Conservation (phyloP, 2,113 vertebrate genomes). For the Odocoileus hemionus region DNA sequence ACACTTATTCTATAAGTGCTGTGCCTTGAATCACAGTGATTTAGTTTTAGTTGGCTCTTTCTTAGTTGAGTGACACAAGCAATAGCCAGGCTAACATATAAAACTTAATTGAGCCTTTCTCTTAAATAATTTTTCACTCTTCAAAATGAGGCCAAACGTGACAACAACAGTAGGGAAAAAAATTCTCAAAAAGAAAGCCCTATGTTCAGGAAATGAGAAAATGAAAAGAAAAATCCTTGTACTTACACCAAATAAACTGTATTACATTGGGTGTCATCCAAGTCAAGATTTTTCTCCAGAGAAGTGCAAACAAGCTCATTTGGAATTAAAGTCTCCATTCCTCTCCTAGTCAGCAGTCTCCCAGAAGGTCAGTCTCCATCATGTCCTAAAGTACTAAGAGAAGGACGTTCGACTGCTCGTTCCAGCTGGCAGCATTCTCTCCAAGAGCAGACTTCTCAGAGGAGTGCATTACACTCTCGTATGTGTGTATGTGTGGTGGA, state of each 20-base stretch:
- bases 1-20: not conserved
- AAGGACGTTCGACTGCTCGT: not conserved
- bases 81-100: slow-evolving; percentile 20
- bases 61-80: slow-evolving; percentile 11
- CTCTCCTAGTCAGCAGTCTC: not conserved
- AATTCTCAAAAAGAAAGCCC: slow-evolving; percentile 50
- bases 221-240: slow-evolving; percentile 38
- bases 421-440: not conserved
- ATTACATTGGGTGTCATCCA: not conserved
- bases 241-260: slow-evolving; percentile 30
- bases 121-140: slow-evolving; percentile 19
- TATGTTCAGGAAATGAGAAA: slow-evolving; percentile 66
- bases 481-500: not conserved
- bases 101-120: slow-evolving; percentile 24
- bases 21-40: not conserved
- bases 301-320: slow-evolving; percentile 8
- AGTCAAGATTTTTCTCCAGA: slow-evolving; percentile 19
- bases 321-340: not conserved
- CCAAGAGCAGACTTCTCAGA: not conserved
- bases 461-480: not conserved
- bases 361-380: not conserved
- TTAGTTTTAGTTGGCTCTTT: not conserved
- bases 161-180: not conserved
- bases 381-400: not conserved
- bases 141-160: slow-evolving; percentile 43